These are phyloP conservation scores for Leptobrachium leishanense DNA, from an alignment of 2,113 vertebrate genomes.

Conservation along the genomic window DNA sequence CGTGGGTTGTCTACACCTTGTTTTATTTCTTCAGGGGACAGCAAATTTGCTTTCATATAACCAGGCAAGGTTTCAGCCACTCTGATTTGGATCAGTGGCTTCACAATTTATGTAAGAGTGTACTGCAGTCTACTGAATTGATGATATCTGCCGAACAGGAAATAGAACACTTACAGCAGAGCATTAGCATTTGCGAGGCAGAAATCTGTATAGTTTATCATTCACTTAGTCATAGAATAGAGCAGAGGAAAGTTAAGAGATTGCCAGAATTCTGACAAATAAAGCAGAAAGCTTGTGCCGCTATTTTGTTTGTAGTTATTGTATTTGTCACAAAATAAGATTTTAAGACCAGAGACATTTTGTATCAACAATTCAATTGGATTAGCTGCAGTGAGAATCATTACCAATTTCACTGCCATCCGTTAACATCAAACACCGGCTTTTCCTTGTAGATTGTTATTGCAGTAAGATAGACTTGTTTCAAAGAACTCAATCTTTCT, in stretches of 20 bases:
- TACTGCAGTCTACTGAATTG: constrained; percentile 30
- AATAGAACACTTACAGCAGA: constrained; percentile 41
- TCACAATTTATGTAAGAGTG: not conserved
- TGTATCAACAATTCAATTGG: constrained; percentile 22
- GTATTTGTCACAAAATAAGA: not conserved
- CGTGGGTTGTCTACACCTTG: not conserved
- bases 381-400: constrained; percentile 24
- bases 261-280: constrained; percentile 7
- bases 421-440: constrained; percentile 22
- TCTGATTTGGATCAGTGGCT: not conserved
- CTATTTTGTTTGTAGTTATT: constrained; percentile 10
- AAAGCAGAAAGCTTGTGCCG: not conserved
- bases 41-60: not conserved
- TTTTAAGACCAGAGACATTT: constrained; percentile 3
- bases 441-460: constrained; percentile 27
- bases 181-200: not conserved
- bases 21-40: not conserved
- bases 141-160: constrained; percentile 42
- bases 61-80: not conserved
- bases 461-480: constrained; percentile 31
- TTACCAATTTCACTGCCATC: constrained; percentile 37
- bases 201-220: constrained; percentile 1
- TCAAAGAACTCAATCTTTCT: constrained; percentile 8
- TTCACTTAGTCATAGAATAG: not conserved
- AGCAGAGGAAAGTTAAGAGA: constrained; percentile 42